Evolutionary conservation across 2,113 vertebrate species (phyloP).

Genomic region (Crocuta crocuta): DNA sequence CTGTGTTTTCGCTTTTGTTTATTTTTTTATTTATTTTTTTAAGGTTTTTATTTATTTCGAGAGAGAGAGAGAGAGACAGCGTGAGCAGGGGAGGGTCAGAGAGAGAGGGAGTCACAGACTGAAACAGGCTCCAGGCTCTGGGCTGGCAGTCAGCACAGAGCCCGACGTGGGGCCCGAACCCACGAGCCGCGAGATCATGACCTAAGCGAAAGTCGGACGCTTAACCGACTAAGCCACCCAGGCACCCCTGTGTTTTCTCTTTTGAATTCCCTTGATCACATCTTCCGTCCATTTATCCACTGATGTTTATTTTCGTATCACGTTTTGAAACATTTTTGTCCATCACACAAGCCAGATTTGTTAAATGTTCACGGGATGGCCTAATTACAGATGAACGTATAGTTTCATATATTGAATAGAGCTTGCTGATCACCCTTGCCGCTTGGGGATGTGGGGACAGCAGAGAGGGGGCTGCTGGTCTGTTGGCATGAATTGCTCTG

Average conservation of each 20-base stretch:
- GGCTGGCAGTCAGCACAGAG: no score
- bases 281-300: neutral
- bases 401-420: neutral
- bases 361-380: neutral
- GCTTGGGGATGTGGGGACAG: neutral
- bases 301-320: neutral
- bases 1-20: conserved; percentile 38
- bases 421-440: neutral
- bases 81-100: no score
- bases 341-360: neutral
- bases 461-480: neutral
- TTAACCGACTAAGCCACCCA: no score
- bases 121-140: no score
- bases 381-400: neutral
- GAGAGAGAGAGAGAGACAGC: no score
- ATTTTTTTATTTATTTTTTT: no score
- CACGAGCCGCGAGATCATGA: no score
- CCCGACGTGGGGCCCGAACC: no score
- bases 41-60: no score
- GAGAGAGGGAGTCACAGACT: no score
- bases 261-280: neutral
- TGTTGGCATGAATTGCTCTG: neutral
- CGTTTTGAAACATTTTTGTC: neutral
- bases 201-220: no score
- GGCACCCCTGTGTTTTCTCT: conserved; percentile 39